Base-by-base conservation (phyloP, 1,140 invertebrate species). In the Bombus superbus region DNA sequence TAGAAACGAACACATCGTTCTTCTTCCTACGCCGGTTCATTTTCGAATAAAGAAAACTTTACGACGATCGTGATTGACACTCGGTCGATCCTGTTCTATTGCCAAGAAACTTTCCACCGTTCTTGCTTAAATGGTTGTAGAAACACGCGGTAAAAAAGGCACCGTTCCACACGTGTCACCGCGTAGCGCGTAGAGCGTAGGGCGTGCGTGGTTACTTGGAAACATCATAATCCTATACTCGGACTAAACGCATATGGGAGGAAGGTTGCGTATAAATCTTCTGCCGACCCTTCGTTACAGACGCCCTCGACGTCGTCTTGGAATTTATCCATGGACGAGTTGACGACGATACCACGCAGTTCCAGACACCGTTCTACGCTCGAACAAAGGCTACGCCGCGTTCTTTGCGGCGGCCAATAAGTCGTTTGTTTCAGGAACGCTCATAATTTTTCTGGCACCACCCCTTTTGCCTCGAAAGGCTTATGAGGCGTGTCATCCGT, bases 221-320 rank as follows among this genome's bases (percentile, higher is more conserved):
- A 92, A 92, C 86, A 85, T 92, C 91, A 92, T 92, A 91, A 92
- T 92, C 86, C 83, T 75, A 62, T 62, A 59, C 53, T 82, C 81
- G 35, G 73, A 77, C 75, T 42, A 53, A 25, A 71, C 32, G 42
- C 69, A 85, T 76, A 87, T 85, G 88, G 81, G 62, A 64, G 77
- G 74, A 86, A 81, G 79, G 66, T 73, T 59, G 81, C 83, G 71
- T 88, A 90, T 88, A 90, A 90, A 89, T 90, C 88, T 90, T 82
- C 75, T 11, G 44, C 18, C 10, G 62, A 53, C 44, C 79, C 88
- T 87, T 85, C 82, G 85, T 85, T 85, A 81, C 80, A 47, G 74
- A 88, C 88, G 79, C 88, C 81, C 72, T 71, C 85, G 38, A 80
- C 76, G 76, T 71, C 79, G 44, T 62, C 69, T 76, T 73, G 88